phyloP scores from a whole-genome alignment of 2,888 invertebrate species.

The Mythimna lalbum region DNA sequence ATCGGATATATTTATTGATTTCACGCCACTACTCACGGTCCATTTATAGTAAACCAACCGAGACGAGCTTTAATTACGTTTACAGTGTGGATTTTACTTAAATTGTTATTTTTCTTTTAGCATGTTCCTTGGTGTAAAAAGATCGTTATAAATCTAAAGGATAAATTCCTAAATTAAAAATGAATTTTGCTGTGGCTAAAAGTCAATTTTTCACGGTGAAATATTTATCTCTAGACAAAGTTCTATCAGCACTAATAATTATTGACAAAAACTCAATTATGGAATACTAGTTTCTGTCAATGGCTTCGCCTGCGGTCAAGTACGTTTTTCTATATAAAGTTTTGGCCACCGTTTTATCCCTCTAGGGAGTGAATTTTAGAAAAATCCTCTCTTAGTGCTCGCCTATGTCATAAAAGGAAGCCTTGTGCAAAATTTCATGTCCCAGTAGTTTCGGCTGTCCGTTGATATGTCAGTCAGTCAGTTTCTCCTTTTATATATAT shows the following conservation, averaged over 20 bases:
- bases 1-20: conserved; percentile 73
- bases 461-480: too few relatives aligned
- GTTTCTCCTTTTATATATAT: too few relatives aligned
- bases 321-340: too few relatives aligned
- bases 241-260: background rate
- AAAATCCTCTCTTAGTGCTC: too few relatives aligned
- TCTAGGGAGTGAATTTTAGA: too few relatives aligned
- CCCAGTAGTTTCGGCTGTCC: too few relatives aligned
- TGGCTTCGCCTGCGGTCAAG: too few relatives aligned
- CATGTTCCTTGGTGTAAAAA: background rate
- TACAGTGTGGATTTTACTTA: conserved; percentile 48
- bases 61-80: conserved; percentile 58
- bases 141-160: background rate
- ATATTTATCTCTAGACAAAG: background rate
- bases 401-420: too few relatives aligned
- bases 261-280: background rate
- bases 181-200: conserved; percentile 1
- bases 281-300: too few relatives aligned
- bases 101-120: conserved; percentile 27
- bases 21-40: conserved; percentile 71
- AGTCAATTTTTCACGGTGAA: conserved; percentile 8
- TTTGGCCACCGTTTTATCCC: too few relatives aligned
- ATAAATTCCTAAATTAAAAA: background rate
- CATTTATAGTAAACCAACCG: conserved; percentile 65
- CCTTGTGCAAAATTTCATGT: too few relatives aligned